Evolutionary conservation across 2,113 vertebrate species (phyloP).

Genomic region (Cariama cristata): DNA sequence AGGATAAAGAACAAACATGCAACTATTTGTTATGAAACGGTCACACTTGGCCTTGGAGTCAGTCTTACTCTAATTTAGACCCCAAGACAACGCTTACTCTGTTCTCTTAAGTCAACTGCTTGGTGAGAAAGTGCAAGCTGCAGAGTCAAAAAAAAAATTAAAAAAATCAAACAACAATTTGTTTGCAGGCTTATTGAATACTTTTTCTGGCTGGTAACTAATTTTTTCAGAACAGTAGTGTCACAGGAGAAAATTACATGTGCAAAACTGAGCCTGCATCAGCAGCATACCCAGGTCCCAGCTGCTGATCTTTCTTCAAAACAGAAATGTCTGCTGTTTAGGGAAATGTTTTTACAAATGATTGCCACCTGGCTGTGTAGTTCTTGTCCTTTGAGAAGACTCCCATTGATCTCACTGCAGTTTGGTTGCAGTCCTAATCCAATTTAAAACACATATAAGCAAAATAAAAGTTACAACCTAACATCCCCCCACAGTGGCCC

Average conservation of each 20-base stretch:
- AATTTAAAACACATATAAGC: not conserved
- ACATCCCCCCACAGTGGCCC: not conserved
- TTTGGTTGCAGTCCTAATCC: not conserved
- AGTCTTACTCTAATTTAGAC: not conserved
- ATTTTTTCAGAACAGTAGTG: not conserved
- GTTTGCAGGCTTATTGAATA: not conserved
- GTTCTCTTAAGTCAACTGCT: not conserved
- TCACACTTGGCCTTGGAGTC: not conserved
- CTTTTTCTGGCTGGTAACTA: not conserved
- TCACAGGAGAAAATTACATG: not conserved
- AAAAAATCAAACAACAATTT: not conserved
- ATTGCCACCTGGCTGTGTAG: not conserved
- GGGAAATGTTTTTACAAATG: not conserved
- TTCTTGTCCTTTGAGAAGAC: not conserved
- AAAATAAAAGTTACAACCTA: not conserved
- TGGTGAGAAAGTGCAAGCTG: not conserved
- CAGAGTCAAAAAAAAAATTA: not conserved
- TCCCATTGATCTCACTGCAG: not conserved
- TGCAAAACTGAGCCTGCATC: not conserved
- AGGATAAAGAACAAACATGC: not conserved
- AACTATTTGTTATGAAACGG: not conserved
- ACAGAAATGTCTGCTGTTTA: not conserved
- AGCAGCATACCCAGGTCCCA: not conserved
- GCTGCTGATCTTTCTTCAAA: not conserved
- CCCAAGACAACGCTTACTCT: not conserved